Base-by-base conservation (phyloP, 2,888 invertebrate species). In the Exocentrus adspersus region DNA sequence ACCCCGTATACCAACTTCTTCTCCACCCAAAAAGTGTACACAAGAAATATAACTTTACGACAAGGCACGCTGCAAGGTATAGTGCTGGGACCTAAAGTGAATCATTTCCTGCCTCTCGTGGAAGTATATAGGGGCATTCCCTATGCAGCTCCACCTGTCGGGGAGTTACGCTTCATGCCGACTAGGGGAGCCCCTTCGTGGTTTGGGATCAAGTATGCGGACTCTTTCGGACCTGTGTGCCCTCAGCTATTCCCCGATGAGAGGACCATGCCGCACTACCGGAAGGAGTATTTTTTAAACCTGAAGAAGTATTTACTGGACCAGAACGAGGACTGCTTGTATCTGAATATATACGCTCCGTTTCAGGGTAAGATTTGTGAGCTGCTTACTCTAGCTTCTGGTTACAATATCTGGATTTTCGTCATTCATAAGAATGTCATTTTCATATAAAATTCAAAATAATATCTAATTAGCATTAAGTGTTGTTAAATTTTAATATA, bases 281-380 rank as follows among this genome's bases (percentile, higher is more conserved):
- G 92, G 41, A 88, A 88, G 78, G 87, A 88, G 72, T 89, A 92
- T 80, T 85, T 96, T 75, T 87, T 88, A 73, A 87, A 90, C 68
- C 85, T 97, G 68, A 84, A 90, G 73, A 88, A 90, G 1, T 91
- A 90, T 83, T 81, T 92, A 56, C 83, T 82, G 69, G 87, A 88
- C 60, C 90, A 92, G 79, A 91, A 88, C 53, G 92, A 93, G 84
- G 97, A 98, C 80, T 98, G 97, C 77, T 85, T 97, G 58, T 94
- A 93, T 81, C 86, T 98, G 78, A 98, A 97, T 83, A 89, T 98
- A 67, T 98, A 95, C 82, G 91, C 93, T 28, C 97, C 97, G 0
- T 89, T 90, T 68, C 87, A 89, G 84, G 92, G 95, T 95, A 83
- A 88, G 90, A 62, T 58, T 48, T 32, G 2, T 30, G 14, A 12